Percentiles rank a stretch among this genome's conserved stretches.
phyloP scores from a whole-genome alignment of 1,140 invertebrate genomes.

The Atta texana region DNA sequence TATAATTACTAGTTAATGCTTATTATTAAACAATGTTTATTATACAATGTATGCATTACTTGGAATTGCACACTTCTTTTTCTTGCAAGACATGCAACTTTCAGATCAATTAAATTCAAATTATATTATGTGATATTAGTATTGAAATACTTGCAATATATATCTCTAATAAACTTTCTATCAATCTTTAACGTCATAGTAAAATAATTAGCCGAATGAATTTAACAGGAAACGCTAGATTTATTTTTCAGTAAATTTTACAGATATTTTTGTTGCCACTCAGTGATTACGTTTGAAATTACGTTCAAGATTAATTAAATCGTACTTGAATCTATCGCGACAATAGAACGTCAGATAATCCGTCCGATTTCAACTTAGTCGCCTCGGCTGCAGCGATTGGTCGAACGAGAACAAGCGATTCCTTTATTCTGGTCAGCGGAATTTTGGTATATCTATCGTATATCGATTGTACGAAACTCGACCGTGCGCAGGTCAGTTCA shows the following conservation, averaged over 20 bases:
- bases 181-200: not conserved
- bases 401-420: conserved; percentile 31
- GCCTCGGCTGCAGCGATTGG: not conserved
- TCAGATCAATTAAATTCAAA: not conserved
- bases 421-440: conserved; percentile 64
- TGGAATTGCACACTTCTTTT: not conserved
- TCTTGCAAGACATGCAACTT: not conserved
- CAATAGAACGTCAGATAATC: conserved; percentile 19
- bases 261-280: not conserved
- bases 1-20: conserved; percentile 25
- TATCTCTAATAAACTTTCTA: not conserved
- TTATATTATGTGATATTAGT: not conserved
- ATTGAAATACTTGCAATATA: not conserved
- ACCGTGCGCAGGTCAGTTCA: conserved; percentile 73
- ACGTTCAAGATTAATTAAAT: conserved; percentile 31
- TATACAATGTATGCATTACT: not conserved
- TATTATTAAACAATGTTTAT: not conserved
- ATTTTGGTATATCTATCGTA: conserved; percentile 52
- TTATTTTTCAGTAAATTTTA: not conserved
- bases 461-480: conserved; percentile 64
- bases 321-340: not conserved
- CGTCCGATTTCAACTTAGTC: conserved; percentile 26
- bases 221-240: not conserved
- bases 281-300: not conserved
- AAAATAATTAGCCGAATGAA: not conserved